Conservation (phyloP, 2,797 vertebrate species). For the Furcifer pardalis region DNA sequence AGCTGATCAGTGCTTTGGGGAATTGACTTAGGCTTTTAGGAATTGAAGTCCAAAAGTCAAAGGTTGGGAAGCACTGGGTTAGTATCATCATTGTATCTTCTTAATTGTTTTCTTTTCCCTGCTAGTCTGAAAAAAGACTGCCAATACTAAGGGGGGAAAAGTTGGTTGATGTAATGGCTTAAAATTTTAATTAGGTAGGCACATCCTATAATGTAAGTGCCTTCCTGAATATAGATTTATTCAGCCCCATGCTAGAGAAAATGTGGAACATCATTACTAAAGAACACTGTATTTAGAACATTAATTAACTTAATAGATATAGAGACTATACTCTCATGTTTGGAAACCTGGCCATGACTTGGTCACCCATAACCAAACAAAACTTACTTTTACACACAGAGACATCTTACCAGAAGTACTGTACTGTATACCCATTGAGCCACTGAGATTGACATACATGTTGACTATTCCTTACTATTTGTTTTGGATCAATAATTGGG, state of each 20-base stretch:
- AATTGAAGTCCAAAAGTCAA: no score
- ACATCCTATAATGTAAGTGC: background rate
- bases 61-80: no score
- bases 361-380: background rate
- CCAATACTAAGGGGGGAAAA: background rate
- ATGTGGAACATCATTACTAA: background rate
- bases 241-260: background rate
- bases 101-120: background rate
- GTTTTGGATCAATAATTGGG: no score
- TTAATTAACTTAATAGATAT: slow-evolving; percentile 17
- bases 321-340: background rate
- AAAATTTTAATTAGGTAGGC: background rate
- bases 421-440: no score
- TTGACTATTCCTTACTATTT: no score
- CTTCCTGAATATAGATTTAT: background rate
- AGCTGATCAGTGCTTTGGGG: no score
- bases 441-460: no score
- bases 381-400: accelerated
- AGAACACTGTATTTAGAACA: slow-evolving; percentile 18
- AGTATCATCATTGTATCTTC: background rate
- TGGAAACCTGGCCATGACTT: slow-evolving; percentile 13
- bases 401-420: background rate
- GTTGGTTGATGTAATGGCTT: background rate
- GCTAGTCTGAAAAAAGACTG: background rate
- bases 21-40: no score